Base-by-base conservation (phyloP, 2,888 invertebrate genomes). In the Ophion costatus region DNA sequence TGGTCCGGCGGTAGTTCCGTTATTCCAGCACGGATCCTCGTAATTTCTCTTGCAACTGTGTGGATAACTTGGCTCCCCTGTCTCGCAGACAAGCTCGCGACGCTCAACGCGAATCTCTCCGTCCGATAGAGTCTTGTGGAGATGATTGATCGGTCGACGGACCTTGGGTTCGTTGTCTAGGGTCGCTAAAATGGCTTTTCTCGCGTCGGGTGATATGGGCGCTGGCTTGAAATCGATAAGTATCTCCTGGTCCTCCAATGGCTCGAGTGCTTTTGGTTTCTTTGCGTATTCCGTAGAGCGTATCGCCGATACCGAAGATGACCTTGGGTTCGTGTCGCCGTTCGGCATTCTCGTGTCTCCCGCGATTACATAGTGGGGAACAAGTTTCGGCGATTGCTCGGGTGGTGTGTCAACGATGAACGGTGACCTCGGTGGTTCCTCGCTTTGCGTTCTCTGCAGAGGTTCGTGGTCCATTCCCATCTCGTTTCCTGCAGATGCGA, bases 161-260 rank as follows among this genome's bases (percentile, higher is more conserved):
- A 91, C 91, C 64, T 91, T 89, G 4, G 93, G 90, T 85, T 92
- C 92, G 83, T 91, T 90, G 82, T 91, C 91, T 11, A 93, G 90
- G 69, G 92, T 90, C 22, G 90, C 91, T 9, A 85, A 57, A 38
- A 85, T 77, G 57, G 82, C 80, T 66, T 73, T 67, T 84, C 95
- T 95, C 76, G 95, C 95, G 75, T 95, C 95, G 76, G 96, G 96
- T 22, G 96, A 96, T 88, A 95, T 95, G 64, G 95, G 95, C 75
- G 95, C 95, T 7, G 98, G 98, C 94, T 98, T 97, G 92, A 98
- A 98, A 92, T 98, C 97, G 88, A 98, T 98, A 86, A 98, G 96
- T 80, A 98, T 98, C 94, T 98, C 98, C 89, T 96, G 96, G 92
- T 96, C 96, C 90, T 96, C 96, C 63, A 51, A 59, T 6, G 63